These are phyloP conservation scores for Oplegnathus fasciatus DNA, from an alignment of 2,113 vertebrate genomes.

Conservation along the genomic window DNA sequence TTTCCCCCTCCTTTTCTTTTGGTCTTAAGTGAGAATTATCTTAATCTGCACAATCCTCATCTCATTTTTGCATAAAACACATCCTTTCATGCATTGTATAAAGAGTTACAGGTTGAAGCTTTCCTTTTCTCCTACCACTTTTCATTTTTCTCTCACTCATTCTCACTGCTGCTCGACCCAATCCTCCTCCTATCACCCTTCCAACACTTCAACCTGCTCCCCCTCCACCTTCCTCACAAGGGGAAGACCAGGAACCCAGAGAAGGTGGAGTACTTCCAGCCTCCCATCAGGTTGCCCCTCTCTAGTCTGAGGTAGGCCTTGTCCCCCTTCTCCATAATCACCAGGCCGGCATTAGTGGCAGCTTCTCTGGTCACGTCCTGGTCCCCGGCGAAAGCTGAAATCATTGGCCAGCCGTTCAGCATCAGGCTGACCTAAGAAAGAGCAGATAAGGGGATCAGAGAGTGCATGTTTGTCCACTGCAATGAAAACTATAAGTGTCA, in stretches of 20 bases:
- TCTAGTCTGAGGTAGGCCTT: conserved; percentile 91
- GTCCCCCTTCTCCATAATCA: conserved; percentile 92
- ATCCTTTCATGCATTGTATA: conserved; percentile 43
- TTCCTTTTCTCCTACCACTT: neutral
- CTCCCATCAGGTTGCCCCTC: conserved; percentile 90
- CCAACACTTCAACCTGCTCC: neutral
- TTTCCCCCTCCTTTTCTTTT: conserved; percentile 8
- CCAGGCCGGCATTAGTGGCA: conserved; percentile 89
- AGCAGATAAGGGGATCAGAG: neutral
- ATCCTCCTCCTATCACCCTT: conserved; percentile 4
- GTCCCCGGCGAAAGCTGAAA: conserved; percentile 92
- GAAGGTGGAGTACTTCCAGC: conserved; percentile 93
- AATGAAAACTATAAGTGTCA: neutral
- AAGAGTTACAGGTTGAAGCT: conserved; percentile 34
- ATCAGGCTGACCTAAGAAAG: conserved; percentile 88
- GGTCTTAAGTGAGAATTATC: conserved; percentile 14
- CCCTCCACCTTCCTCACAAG: conserved; percentile 76
- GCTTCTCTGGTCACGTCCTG: conserved; percentile 92
- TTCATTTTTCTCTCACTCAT: neutral
- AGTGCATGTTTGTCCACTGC: neutral
- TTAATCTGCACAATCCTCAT: conserved; percentile 30
- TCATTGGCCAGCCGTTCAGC: conserved; percentile 91
- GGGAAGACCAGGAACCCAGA: conserved; percentile 92
- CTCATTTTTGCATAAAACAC: conserved; percentile 45
- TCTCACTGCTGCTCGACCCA: neutral